Percentiles rank a stretch among this genome's conserved stretches.
These are phyloP conservation scores for Andrena dorsata DNA, from an alignment of 2,888 invertebrate genomes.

Conservation along the genomic window DNA sequence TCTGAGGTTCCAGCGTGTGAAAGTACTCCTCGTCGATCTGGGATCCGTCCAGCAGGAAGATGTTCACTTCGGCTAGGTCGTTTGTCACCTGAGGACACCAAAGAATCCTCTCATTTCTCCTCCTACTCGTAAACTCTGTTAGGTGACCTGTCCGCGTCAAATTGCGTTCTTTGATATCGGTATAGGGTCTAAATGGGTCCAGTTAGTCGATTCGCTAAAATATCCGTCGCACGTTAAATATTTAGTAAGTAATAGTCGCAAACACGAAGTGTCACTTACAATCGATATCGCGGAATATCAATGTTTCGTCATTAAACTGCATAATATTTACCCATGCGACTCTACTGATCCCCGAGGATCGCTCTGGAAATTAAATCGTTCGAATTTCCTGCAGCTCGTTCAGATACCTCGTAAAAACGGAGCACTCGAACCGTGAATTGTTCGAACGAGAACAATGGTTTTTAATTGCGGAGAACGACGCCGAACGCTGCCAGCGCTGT, in stretches of 20 bases:
- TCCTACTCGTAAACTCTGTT: background rate
- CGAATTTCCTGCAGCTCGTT: background rate
- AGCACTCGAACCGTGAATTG: background rate
- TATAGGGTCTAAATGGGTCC: background rate
- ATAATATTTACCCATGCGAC: background rate
- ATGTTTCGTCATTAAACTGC: constrained; percentile 8
- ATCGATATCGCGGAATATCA: background rate
- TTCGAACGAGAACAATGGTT: too few species aligned
- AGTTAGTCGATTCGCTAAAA: background rate
- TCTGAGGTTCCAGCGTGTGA: constrained; percentile 90
- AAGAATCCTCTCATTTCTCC: background rate
- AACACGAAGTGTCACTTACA: background rate
- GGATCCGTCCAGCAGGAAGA: constrained; percentile 82
- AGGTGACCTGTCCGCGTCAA: background rate
- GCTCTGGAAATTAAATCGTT: constrained; percentile 4
- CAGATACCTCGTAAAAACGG: background rate
- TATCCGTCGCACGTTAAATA: background rate
- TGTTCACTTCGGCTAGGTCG: constrained; percentile 75
- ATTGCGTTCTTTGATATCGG: background rate
- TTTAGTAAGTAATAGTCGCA: background rate
- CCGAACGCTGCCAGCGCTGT: too few species aligned
- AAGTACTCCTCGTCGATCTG: constrained; percentile 91
- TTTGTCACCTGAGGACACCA: constrained; percentile 71
- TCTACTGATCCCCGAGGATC: background rate
- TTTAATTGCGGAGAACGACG: too few species aligned